Evolutionary conservation across 2,888 invertebrate species (phyloP), one percentile per base, ranked within the genome.

Genomic region (Adineta ricciae): DNA sequence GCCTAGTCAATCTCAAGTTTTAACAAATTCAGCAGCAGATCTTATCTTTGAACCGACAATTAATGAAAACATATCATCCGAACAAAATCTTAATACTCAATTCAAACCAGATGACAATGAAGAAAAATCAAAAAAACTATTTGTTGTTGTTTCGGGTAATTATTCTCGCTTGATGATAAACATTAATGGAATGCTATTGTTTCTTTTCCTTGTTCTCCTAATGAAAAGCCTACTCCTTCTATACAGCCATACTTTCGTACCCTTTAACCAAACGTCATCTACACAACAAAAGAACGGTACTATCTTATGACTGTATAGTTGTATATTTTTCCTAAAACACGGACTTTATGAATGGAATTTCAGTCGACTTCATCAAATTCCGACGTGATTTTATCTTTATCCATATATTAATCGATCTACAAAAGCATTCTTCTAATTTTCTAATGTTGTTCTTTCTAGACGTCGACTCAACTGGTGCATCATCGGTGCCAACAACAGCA

Each of bases 61-160:
- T 4, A 41, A 27, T 41, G 73, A 78, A 24, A 38, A 24, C 38
- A 41, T 41, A 78, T 78, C 73, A 78, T 78, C 73, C 3, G 36
- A 36, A 41, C 19, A 38, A 41, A 78, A 7, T 21, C 24, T 27
- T 41, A 36, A 27, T 41, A 8, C 21, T 41, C 41, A 41, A 41
- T 41, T 41, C 7, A 78, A 78, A 41, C 36, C 19, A 41, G 73
- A 78, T 36, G 73, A 78, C 38, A 41, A n/a, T 32, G 27, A 32
- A 64, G 64, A 64, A 64, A 64, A 64, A 64, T 64, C 64, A 64
- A 64, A 64, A 32, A 64, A 64, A 32, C 32, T 64, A 64, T 64
- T 64, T 64, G 64, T 64, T 64, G 64, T 64, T 64, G 64, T 64
- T 64, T 64, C 64, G 32, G 64, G 64, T 64, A 50, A 50, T 9